Evolutionary conservation across 2,888 invertebrate genomes (phyloP).

Genomic region (Corythucha ciliata): DNA sequence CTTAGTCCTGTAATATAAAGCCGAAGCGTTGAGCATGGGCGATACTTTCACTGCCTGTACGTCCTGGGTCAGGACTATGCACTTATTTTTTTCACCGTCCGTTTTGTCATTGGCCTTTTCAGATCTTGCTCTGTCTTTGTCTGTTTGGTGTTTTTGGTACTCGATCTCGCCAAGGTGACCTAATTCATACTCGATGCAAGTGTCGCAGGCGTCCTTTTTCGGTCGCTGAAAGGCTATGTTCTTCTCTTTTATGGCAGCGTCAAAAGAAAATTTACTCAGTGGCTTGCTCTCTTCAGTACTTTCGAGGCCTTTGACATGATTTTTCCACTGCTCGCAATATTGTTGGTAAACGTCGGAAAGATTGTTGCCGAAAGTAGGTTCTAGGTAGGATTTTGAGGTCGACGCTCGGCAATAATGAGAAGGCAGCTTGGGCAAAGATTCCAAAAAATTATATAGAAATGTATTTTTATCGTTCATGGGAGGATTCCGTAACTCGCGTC

Average conservation of each 20-base stretch:
- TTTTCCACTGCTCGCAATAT: conserved; percentile 8
- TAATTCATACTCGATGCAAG: conserved; percentile 14
- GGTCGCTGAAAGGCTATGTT: conserved; percentile 20
- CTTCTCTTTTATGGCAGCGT: conserved; percentile 3
- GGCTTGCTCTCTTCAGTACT: background rate
- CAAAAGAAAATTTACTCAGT: conserved; percentile 12
- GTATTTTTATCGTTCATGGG: background rate
- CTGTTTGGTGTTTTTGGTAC: background rate
- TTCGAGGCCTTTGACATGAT: background rate
- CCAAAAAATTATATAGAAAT: conserved; percentile 17
- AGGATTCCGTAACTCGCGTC: too few relatives aligned
- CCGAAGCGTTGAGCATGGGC: conserved; percentile 11
- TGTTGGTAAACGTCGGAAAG: background rate
- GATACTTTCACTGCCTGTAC: background rate
- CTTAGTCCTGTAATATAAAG: conserved; percentile 10
- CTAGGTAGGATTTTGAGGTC: conserved; percentile 30
- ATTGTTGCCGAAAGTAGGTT: conserved; percentile 20
- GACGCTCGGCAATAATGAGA: conserved; percentile 31
- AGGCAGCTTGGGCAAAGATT: conserved; percentile 28
- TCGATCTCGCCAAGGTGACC: background rate
- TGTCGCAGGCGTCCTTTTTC: conserved; percentile 21
- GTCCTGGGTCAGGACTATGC: background rate
- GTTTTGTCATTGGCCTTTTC: conserved; percentile 1
- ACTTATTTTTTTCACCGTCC: background rate
- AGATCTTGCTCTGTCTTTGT: background rate